Evolutionary conservation across 2,888 invertebrate genomes (phyloP).

Genomic region (Mechanitis mazaeus): DNA sequence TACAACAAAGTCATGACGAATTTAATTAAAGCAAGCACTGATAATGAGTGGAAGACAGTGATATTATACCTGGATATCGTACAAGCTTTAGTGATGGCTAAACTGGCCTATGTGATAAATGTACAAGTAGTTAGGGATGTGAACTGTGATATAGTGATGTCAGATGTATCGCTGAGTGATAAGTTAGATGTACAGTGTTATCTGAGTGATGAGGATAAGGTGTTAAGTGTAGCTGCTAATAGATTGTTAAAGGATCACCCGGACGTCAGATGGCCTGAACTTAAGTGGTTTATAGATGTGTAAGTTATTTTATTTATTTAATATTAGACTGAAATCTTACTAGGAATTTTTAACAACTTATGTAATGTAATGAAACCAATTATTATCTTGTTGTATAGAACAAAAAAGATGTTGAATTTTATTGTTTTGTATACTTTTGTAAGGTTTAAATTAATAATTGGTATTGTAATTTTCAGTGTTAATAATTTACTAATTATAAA

Average conservation of each 20-base stretch:
- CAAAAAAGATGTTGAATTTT: no score
- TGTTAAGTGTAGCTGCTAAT: conserved; percentile 79
- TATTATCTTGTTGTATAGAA: background rate
- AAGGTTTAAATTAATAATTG: no score
- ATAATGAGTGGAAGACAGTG: conserved; percentile 59
- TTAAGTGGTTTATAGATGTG: conserved; percentile 82
- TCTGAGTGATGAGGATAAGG: conserved; percentile 72
- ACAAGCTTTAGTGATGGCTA: conserved; percentile 55
- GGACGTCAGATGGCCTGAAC: conserved; percentile 81
- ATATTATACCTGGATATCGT: conserved; percentile 61
- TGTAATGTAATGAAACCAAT: background rate
- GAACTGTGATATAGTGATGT: conserved; percentile 65
- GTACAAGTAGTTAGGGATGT: conserved; percentile 67
- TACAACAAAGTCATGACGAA: conserved; percentile 53
- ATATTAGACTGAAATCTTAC: no score
- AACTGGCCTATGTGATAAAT: conserved; percentile 63
- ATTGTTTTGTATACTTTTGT: no score
- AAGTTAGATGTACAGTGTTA: conserved; percentile 79
- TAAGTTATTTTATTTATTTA: conserved; percentile 57
- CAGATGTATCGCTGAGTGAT: conserved; percentile 56
- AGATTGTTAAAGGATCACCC: conserved; percentile 75
- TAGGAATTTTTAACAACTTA: no score
- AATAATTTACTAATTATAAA: no score
- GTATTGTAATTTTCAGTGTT: no score
- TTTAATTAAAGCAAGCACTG: conserved; percentile 52